phyloP scores from a whole-genome alignment of 2,888 invertebrate species.

The Tetragonisca angustula region DNA sequence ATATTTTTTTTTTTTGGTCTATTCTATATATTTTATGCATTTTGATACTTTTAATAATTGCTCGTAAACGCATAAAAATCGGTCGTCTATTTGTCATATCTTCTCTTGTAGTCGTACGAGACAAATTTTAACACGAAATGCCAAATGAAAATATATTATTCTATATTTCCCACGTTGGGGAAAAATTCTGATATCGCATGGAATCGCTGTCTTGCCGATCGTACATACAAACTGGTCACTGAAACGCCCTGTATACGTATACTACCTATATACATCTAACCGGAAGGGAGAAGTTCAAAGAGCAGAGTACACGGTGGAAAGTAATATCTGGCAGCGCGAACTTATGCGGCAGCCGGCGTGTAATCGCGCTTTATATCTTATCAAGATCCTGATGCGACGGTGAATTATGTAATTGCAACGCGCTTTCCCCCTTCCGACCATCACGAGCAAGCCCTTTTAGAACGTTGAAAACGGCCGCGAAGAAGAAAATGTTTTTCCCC shows the following conservation, averaged over 20 bases:
- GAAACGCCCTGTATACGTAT: background rate
- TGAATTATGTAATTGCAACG: constrained; percentile 54
- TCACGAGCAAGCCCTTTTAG: background rate
- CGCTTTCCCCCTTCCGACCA: background rate
- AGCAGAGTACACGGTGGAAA: constrained; percentile 21
- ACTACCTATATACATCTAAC: background rate
- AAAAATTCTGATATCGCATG: too few relatives aligned
- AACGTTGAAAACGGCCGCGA: constrained; percentile 24
- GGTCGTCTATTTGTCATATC: too few relatives aligned
- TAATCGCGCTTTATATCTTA: constrained; percentile 55
- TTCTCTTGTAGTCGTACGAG: too few relatives aligned
- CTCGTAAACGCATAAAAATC: too few relatives aligned
- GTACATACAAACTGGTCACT: background rate
- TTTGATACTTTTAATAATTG: too few relatives aligned
- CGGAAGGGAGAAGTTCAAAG: constrained; percentile 28
- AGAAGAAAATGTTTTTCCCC: constrained; percentile 36
- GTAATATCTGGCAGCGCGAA: constrained; percentile 45
- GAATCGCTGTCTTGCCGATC: background rate
- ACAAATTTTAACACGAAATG: background rate
- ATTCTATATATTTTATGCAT: too few relatives aligned
- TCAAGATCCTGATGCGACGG: constrained; percentile 51
- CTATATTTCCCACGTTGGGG: background rate
- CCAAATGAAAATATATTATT: background rate
- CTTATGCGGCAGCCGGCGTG: constrained; percentile 37
- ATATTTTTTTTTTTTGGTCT: too few relatives aligned